phyloP scores from a whole-genome alignment of 37 sponge, comb jelly and placozoan genomes.

The Corticium candelabrum region DNA sequence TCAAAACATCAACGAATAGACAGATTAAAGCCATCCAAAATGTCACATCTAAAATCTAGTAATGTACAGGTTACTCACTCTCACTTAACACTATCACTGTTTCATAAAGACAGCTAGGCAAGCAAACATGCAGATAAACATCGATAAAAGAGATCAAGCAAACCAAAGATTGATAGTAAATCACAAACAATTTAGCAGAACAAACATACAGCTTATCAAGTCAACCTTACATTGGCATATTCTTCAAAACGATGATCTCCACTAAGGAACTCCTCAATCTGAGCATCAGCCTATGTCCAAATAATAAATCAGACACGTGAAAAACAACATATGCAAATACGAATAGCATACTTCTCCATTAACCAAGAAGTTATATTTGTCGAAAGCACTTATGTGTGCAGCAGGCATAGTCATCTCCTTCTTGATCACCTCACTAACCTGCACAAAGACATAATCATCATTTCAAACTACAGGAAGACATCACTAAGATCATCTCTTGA shows the following conservation, averaged over 20 bases:
- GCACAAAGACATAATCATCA: slow-evolving; percentile 1
- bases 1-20: not conserved
- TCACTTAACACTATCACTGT: too few relatives aligned
- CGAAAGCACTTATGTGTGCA: slow-evolving; percentile 60
- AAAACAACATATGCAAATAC: not conserved
- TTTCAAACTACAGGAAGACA: too few relatives aligned
- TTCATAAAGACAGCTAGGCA: too few relatives aligned
- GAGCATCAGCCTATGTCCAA: slow-evolving; percentile 49
- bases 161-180: too few relatives aligned
- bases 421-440: slow-evolving; percentile 21
- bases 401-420: slow-evolving; percentile 45
- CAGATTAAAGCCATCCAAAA: too few relatives aligned
- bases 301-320: not conserved
- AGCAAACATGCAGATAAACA: too few relatives aligned
- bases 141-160: too few relatives aligned
- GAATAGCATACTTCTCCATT: slow-evolving; percentile 46
- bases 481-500: too few relatives aligned
- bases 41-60: too few relatives aligned
- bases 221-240: slow-evolving; percentile 21
- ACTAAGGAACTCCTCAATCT: slow-evolving; percentile 63
- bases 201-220: not conserved
- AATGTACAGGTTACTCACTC: too few relatives aligned
- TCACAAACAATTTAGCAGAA: too few relatives aligned
- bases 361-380: slow-evolving; percentile 63
- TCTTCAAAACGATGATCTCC: slow-evolving; percentile 76